phyloP scores from a whole-genome alignment of 2,888 invertebrate genomes.

The Physocephala rufipes region DNA sequence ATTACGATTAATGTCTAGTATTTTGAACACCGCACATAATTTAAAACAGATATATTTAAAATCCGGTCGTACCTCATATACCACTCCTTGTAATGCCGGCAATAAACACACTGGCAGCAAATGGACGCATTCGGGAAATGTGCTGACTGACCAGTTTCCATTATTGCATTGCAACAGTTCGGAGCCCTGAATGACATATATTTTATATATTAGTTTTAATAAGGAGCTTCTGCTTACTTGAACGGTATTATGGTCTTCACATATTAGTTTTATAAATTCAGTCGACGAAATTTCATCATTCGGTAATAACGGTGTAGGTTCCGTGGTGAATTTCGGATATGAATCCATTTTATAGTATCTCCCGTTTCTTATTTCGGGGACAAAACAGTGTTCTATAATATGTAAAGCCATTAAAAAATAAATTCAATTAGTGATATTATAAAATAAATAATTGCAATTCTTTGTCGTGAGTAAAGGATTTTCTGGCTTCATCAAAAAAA shows the following conservation, averaged over 20 bases:
- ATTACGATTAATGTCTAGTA: too few species aligned
- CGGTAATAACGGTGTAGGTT: slow-evolving; percentile 58
- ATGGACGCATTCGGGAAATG: not conserved
- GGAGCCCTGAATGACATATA: not conserved
- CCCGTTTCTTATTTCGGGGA: slow-evolving; percentile 76
- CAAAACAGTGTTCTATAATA: slow-evolving; percentile 73
- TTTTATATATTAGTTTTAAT: too few species aligned
- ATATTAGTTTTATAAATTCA: slow-evolving; percentile 79
- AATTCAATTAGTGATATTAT: too few species aligned
- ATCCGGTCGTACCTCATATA: too few species aligned
- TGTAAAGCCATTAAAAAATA: not conserved
- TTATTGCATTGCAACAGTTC: not conserved
- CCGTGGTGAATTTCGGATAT: slow-evolving; percentile 57
- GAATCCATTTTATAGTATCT: slow-evolving; percentile 69
- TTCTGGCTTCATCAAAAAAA: too few species aligned
- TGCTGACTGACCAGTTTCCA: not conserved
- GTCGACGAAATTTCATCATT: slow-evolving; percentile 72
- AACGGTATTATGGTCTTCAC: slow-evolving; percentile 73
- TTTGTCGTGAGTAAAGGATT: too few species aligned
- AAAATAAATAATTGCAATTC: too few species aligned
- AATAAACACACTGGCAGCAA: too few species aligned
- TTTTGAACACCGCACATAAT: too few species aligned
- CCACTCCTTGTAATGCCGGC: too few species aligned
- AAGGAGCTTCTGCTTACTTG: slow-evolving; percentile 49
- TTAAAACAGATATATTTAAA: too few species aligned